Percentiles rank a stretch among this genome's conserved stretches.
phyloP scores from a whole-genome alignment of 2,888 invertebrate species.

The Andrena bucephala region DNA sequence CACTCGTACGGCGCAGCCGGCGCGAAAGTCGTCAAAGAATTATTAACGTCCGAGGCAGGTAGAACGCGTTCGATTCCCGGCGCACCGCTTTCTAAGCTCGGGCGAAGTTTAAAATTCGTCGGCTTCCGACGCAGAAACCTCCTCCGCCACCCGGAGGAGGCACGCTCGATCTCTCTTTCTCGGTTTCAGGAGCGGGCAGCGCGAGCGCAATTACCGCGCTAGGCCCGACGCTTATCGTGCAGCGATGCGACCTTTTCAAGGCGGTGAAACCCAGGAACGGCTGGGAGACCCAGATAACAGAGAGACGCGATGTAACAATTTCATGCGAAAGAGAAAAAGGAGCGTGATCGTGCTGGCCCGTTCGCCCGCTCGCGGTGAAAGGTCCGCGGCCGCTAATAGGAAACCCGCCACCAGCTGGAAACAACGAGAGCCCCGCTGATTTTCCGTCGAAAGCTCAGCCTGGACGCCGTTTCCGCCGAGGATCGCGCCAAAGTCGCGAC shows the following conservation, averaged over 20 bases:
- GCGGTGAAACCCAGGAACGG: conserved; percentile 54
- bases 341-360: background rate
- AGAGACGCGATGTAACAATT: conserved; percentile 59
- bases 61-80: conserved; percentile 42
- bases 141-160: background rate
- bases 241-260: conserved; percentile 60
- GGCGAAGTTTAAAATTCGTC: conserved; percentile 27
- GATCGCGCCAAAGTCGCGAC: background rate
- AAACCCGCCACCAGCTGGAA: conserved; percentile 27
- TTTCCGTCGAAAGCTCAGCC: conserved; percentile 42
- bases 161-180: conserved; percentile 1
- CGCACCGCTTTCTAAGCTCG: conserved; percentile 51
- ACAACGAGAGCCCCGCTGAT: conserved; percentile 24
- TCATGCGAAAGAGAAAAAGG: conserved; percentile 55
- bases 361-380: conserved; percentile 55
- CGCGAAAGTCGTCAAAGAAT: conserved; percentile 56
- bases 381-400: conserved; percentile 48
- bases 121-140: conserved; percentile 13
- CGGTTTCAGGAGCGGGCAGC: background rate
- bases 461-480: background rate
- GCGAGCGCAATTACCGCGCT: conserved; percentile 37
- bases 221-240: conserved; percentile 48
- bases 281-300: conserved; percentile 52
- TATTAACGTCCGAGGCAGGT: conserved; percentile 38
- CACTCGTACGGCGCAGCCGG: background rate